These are phyloP conservation scores for Agonopterix subpropinquella DNA, from an alignment of 2,888 invertebrate species.

Conservation along the genomic window DNA sequence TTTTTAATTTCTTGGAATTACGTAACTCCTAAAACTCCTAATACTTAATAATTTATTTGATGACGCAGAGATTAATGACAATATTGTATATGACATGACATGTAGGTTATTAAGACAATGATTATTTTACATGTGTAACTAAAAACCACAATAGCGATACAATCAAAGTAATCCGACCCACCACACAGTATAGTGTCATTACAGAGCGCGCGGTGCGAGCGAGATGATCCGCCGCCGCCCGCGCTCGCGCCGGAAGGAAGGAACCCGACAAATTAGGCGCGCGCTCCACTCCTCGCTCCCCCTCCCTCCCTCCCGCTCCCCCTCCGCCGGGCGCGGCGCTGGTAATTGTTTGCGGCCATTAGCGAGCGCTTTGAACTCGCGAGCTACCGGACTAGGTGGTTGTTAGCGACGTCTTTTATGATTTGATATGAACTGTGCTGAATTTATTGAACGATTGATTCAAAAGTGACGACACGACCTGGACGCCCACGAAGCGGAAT, in stretches of 20 bases:
- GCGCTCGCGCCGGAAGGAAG: constrained; percentile 58
- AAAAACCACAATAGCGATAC: background rate
- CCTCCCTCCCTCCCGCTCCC: constrained; percentile 31
- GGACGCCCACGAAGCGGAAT: no score
- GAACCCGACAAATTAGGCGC: constrained; percentile 64
- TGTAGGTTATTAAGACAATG: no score
- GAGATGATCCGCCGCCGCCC: constrained; percentile 12
- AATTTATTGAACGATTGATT: background rate
- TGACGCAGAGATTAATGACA: background rate
- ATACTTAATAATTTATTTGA: no score
- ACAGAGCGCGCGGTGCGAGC: background rate
- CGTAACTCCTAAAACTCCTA: no score
- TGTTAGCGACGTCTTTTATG: background rate
- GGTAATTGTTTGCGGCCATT: constrained; percentile 64
- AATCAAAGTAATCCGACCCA: background rate
- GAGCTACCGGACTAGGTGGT: constrained; percentile 17
- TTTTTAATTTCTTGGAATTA: no score
- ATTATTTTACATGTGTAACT: no score
- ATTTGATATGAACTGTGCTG: background rate
- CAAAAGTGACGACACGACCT: no score
- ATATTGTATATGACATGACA: no score
- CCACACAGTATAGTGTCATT: background rate
- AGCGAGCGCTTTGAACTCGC: constrained; percentile 31
- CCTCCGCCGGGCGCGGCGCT: constrained; percentile 24
- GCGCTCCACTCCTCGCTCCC: constrained; percentile 34